A percentile compares a stretch with the other conserved stretches of the same genome.
These are phyloP conservation scores for Peromyscus eremicus DNA, from an alignment of 2,797 vertebrate genomes.

Conservation along the genomic window DNA sequence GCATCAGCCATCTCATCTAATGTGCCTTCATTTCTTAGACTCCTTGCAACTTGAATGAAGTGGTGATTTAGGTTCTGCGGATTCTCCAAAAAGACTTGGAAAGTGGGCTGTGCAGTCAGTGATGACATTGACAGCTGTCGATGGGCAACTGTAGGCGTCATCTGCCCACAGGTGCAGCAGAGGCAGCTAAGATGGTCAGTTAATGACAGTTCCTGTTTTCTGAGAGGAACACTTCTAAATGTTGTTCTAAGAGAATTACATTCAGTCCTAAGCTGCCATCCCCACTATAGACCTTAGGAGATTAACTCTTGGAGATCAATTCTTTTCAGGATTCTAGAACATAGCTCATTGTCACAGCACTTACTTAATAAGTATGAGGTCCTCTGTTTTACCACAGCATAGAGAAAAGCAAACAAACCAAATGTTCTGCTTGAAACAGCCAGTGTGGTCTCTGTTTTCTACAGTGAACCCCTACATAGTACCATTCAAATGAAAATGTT, in stretches of 20 bases:
- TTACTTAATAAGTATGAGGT: background rate
- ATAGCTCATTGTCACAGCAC: background rate
- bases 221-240: background rate
- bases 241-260: background rate
- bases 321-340: background rate
- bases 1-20: background rate
- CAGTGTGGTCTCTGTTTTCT: background rate
- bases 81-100: slow-evolving; percentile 16
- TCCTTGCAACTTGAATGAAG: slow-evolving; percentile 11
- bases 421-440: background rate
- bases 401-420: background rate
- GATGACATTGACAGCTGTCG: background rate
- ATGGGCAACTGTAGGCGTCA: background rate
- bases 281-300: slow-evolving; percentile 6
- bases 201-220: background rate
- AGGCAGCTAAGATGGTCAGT: background rate
- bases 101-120: background rate
- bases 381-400: background rate
- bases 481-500: background rate
- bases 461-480: background rate
- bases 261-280: background rate
- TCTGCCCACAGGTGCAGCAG: background rate
- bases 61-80: background rate
- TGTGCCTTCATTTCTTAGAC: background rate
- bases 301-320: slow-evolving; percentile 16